Evolutionary conservation across 2,888 invertebrate genomes (phyloP), one percentile per base, ranked within the genome.

Genomic region (Lycaena phlaeas): DNA sequence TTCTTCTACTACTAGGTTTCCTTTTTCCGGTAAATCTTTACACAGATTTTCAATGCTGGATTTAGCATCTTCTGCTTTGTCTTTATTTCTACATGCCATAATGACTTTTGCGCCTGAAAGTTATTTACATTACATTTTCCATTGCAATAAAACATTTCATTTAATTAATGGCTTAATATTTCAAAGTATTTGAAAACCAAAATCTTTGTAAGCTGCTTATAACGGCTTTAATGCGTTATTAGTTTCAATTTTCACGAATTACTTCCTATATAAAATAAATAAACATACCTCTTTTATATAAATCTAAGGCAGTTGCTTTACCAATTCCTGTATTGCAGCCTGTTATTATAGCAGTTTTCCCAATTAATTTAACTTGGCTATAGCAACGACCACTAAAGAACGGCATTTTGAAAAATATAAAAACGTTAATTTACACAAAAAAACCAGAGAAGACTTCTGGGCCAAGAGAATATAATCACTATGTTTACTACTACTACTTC

Each of bases 11-110:
- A 85, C 59, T 14, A 89, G 52, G 38, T 78, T 65, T 1, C 88
- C 88, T 34, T 69, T 68, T 0, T 69, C 87, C 57, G 59, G 56
- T 31, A 63, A 36, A 30, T 64, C 62, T 47, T 68, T 66, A 42
- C 86, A 85, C 27, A 57, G 53, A 27, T 68, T 57, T 52, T 86
- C 81, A 22, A 89, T 88, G 25, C 86, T 85, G 3, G 63, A 63
- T 42, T 87, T 87, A 1, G 91, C 90, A 48, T 74, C 67, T 49
- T 87, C 76, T 0, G 88, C 90, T 51, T 82, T 78, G 27, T 77
- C 74, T 46, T 81, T 41, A 48, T 78, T 82, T 10, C 87, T 68
- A 53, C 87, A 87, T 15, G 86, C 87, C 82, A 87, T 81, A 43
- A 87, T 78, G n/a, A 87, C 84, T 48, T 71, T 68, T 3, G 86